Conservation (phyloP, 2,797 vertebrate genomes). For the Cossypha heuglini region DNA sequence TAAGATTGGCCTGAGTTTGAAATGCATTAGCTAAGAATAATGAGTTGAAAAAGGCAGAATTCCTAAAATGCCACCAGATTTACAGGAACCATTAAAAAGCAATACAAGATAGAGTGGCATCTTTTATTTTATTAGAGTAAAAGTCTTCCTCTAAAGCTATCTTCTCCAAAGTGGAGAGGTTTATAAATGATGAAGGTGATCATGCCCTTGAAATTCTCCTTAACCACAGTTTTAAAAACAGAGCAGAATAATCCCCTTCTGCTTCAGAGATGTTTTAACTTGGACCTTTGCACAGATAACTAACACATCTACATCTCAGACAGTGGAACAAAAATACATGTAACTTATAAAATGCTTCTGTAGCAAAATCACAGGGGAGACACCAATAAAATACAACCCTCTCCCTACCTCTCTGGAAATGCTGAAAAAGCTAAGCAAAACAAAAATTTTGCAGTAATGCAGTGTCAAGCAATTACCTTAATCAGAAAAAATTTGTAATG, state of each 20-base stretch:
- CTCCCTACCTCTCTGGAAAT: background rate
- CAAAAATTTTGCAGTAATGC: background rate
- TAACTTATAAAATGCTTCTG: background rate
- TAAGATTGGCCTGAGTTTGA: background rate
- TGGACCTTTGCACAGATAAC: background rate
- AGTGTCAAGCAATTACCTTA: background rate
- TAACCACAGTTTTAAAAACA: background rate
- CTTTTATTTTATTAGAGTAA: background rate
- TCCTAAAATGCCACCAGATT: background rate
- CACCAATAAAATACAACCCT: background rate
- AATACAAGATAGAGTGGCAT: background rate
- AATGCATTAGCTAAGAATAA: background rate
- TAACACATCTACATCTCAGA: background rate
- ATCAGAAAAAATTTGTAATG: background rate
- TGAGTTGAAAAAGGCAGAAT: background rate
- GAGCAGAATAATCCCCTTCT: background rate
- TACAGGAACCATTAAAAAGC: background rate
- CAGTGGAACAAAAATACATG: background rate
- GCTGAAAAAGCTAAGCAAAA: background rate
- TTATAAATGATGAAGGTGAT: background rate
- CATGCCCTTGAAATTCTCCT: background rate
- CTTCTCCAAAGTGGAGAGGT: background rate
- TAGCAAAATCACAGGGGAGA: background rate
- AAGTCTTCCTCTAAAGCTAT: background rate
- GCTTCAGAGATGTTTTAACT: background rate